A percentile compares a stretch with the other conserved stretches of the same genome.
These are phyloP conservation scores for Muntiacus reevesi DNA, from an alignment of 2,113 vertebrate species.

Conservation along the genomic window DNA sequence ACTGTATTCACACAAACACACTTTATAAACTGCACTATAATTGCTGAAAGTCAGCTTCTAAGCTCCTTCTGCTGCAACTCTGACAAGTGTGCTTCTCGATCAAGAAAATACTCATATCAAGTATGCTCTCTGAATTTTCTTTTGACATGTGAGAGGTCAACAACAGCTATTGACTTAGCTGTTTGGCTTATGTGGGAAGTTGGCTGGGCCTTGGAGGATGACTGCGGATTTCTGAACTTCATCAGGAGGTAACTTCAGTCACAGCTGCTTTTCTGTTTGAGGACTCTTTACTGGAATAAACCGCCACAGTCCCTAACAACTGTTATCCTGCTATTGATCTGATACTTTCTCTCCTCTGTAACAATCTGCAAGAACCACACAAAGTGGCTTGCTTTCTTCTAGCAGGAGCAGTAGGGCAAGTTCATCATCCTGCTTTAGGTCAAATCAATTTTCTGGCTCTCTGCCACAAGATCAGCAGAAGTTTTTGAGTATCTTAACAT, in stretches of 20 bases:
- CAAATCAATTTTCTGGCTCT: neutral
- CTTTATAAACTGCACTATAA: neutral
- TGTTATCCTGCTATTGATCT: neutral
- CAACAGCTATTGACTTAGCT: neutral
- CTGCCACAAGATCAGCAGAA: neutral
- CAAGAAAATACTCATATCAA: neutral
- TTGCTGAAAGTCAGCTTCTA: neutral
- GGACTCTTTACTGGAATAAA: neutral
- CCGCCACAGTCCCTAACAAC: rapidly evolving
- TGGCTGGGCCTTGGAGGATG: neutral
- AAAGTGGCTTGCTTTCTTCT: neutral
- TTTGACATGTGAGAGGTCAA: too few species aligned
- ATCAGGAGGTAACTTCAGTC: neutral
- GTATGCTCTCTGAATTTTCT: neutral
- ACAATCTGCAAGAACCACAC: neutral
- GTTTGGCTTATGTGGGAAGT: neutral
- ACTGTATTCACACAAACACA: neutral
- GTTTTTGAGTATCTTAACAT: neutral
- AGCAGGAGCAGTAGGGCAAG: too few species aligned
- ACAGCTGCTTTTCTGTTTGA: neutral
- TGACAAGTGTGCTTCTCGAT: neutral
- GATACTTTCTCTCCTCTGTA: neutral
- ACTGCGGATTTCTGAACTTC: neutral
- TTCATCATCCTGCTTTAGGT: neutral
- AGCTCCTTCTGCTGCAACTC: neutral